Percentiles rank a stretch among this genome's conserved stretches.
These are phyloP conservation scores for Ophion obscuratus DNA, from an alignment of 2,888 invertebrate species.

Conservation along the genomic window DNA sequence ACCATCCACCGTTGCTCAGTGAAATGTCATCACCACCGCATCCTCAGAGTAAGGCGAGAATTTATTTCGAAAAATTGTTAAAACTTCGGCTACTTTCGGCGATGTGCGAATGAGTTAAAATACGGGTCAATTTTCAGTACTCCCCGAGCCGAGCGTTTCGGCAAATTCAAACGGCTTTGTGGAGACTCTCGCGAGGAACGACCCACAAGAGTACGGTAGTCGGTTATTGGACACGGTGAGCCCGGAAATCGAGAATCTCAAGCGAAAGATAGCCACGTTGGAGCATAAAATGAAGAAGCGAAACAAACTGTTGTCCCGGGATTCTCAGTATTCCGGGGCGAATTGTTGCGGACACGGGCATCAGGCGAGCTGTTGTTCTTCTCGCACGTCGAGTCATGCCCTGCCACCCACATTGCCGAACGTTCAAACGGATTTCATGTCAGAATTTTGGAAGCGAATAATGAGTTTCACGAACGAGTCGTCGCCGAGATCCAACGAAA, in stretches of 20 bases:
- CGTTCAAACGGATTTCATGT: slow-evolving; percentile 56
- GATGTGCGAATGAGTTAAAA: neutral
- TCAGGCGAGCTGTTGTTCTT: slow-evolving; percentile 38
- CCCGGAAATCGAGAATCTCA: slow-evolving; percentile 66
- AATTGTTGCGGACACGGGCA: slow-evolving; percentile 55
- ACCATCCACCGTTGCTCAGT: slow-evolving; percentile 69
- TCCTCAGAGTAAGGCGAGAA: slow-evolving; percentile 55
- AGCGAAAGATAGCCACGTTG: slow-evolving; percentile 68
- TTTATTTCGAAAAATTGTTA: too few relatives aligned
- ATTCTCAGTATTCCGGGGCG: neutral
- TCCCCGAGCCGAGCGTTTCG: neutral
- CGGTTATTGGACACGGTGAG: neutral
- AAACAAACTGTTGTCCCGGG: slow-evolving; percentile 33
- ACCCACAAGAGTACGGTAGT: neutral
- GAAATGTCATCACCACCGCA: slow-evolving; percentile 67
- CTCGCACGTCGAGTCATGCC: slow-evolving; percentile 29
- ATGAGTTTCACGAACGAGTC: slow-evolving; percentile 46
- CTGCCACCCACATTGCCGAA: slow-evolving; percentile 18
- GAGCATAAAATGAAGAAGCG: slow-evolving; percentile 70
- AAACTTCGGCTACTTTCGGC: neutral
- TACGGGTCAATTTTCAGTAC: neutral
- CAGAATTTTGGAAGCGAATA: slow-evolving; percentile 63
- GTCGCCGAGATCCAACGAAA: slow-evolving; percentile 3
- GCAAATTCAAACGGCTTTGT: neutral
- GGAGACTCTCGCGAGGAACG: neutral